Evolutionary conservation across 1,140 invertebrate species (phyloP), one percentile per base, ranked within the genome.

Genomic region (Latrodectus geometricus): DNA sequence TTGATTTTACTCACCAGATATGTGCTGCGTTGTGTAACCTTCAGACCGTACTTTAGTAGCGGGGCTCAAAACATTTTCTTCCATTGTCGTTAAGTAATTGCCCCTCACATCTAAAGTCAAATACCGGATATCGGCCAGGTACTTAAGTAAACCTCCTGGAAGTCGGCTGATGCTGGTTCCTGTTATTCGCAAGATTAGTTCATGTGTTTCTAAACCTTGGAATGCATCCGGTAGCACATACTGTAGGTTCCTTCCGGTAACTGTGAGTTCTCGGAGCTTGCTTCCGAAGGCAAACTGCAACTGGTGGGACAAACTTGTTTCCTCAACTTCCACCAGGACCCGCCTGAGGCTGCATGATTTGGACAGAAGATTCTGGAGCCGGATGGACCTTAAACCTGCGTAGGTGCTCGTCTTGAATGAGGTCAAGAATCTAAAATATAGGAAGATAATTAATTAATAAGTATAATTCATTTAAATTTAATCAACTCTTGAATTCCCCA

Each of bases 221-320:
- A 89, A 89, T n/a, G 89, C 88, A 79, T 89, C 89, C 9, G 89
- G 89, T 7, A 89, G 23, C n/a, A 89, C 87, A 68, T 88, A 52
- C 20, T 76, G 78, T 15, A 89, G 74, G 15, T 87, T 88, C 15
- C 54, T 54, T 48, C 89, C 89, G 7, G 89, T 89, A 17, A 89
- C 88, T n/a, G 82, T 79, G 12, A 89, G 50, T 54, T 89, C 89
- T 14, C 86, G 69, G 4, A 89, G 66, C 54, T 89, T 89, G 12
- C 84, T 35, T 12, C 89, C 88, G 20, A 89, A 89, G 8, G 89
- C 86, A 85, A 87, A 89, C 84, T 89, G 89, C 15, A 89, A 86
- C 69, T 89, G 89, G 69, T 89, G 88, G 9, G 87, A 88, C 14
- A 89, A 69, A 4, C 48, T 88, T 8, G 88, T 61, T 61, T 89